Evolutionary conservation across 2,113 vertebrate genomes (phyloP), one percentile per base, ranked within the genome.

Genomic region (Tringa solitaria): DNA sequence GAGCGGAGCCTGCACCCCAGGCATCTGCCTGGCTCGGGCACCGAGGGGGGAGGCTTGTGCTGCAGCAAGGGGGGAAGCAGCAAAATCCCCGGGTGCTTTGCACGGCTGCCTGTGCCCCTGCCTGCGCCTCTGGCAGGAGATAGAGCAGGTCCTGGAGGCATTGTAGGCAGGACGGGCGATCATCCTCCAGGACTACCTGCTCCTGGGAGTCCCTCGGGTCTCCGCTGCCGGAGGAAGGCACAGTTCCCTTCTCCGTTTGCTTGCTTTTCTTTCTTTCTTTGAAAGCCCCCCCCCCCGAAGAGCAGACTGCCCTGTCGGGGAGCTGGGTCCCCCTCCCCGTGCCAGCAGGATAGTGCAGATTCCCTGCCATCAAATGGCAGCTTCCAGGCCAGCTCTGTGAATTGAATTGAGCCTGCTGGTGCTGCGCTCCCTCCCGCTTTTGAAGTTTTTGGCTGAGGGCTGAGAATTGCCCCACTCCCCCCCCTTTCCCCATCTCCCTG

Each of bases 1-100:
- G 27, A 72, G 30, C 0, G 2, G 24, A 70, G 33, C 68, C 68
- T 24, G 7, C 23, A 24, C 9, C 60, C 16, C 6, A 30, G 28
- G 2, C 22, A 26, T 39, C 48, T n/a, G n/a, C 15, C 77, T 43
- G 56, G 26, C 45, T 35, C 1, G 0, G 67, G 17, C 73, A 45
- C n/a, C 0, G 4, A 75, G n/a, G 1, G 0, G 50, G 28, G n/a
- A 45, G 37, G 15, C 10, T 90, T 22, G 30, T 12, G 17, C 59
- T 67, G 24, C 70, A 48, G 43, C 54, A 56, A 60, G n/a, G n/a
- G 2, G 14, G 60, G 68, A 77, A 90, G 60, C 67, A 75, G 32
- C 37, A 37, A 22, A 67, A 57, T 51, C 84, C 80, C 73, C 79
- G 76, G 68, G 50, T 0, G 3, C 53, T 89, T 85, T 57, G 48